These are phyloP conservation scores for Matsumurasca onukii DNA, from an alignment of 1,140 invertebrate genomes.

Conservation along the genomic window DNA sequence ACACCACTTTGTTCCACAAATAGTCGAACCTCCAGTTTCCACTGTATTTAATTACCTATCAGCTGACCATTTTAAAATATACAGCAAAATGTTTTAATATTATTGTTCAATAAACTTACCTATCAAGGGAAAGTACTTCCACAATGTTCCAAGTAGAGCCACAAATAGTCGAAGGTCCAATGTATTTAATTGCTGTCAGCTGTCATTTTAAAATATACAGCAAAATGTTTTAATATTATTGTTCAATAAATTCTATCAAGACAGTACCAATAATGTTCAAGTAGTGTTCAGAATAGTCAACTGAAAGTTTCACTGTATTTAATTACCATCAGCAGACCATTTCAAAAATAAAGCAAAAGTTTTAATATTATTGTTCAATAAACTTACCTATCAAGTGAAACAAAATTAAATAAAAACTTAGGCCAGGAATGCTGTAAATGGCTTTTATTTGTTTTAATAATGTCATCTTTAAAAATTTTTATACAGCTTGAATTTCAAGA, in stretches of 20 bases:
- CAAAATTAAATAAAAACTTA: too few relatives aligned
- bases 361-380: slow-evolving; percentile 25
- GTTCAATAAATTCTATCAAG: too few relatives aligned
- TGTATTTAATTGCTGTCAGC: not conserved
- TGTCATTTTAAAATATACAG: not conserved
- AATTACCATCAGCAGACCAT: too few relatives aligned
- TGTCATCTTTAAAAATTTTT: not conserved
- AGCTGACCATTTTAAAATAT: not conserved
- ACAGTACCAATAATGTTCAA: too few relatives aligned
- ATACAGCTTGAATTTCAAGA: not conserved
- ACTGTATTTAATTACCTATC: not conserved
- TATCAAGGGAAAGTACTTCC: slow-evolving; percentile 70
- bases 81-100: not conserved
- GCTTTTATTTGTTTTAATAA: slow-evolving; percentile 40
- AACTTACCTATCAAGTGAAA: slow-evolving; percentile 66
- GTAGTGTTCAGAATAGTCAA: too few relatives aligned
- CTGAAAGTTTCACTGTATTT: too few relatives aligned
- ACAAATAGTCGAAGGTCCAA: slow-evolving; percentile 39
- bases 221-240: slow-evolving; percentile 6
- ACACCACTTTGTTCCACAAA: not conserved
- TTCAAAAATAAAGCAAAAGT: too few relatives aligned
- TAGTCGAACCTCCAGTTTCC: not conserved
- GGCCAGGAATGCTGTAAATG: slow-evolving; percentile 72
- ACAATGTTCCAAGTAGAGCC: slow-evolving; percentile 69
- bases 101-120: slow-evolving; percentile 54